Base-by-base conservation (phyloP, 2,888 invertebrate genomes). In the Athalia circularis region DNA sequence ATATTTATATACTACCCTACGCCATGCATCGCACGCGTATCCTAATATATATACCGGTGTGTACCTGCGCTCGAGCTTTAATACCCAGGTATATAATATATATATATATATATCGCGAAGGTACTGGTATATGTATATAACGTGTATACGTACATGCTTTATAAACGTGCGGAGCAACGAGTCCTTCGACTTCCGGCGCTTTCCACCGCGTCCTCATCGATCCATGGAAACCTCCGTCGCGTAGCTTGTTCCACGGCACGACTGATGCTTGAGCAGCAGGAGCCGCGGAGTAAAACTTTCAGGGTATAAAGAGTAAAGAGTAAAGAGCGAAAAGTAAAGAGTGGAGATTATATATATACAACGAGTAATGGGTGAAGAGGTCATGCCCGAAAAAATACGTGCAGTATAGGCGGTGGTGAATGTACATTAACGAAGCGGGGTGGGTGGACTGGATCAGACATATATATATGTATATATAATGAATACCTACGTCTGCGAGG, bases 141-240 rank as follows among this genome's bases (percentile, higher is more conserved):
- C 52, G 9, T 29, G 50, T 43, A 11, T 6, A 3, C 48, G 29
- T 43, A n/a, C n/a, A 54, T 29, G 29, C 1, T 2, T 29, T 29
- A 29, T 29, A 2, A 29, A 29, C 29, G 29, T 29, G 29, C 29
- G 29, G 29, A 29, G 29, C 29, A 29, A 29, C 29, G 45, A 15
- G 13, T 75, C 75, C 62, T 48, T 64, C 64, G 75, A 64, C 50
- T 75, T 64, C 64, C 75, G 62, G 62, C 45, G 62, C 75, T 62
- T 62, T 75, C 75, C 64, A 8, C 62, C 75, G 50, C 50, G 13
- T 6, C 13, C 29, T 75, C 75, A 75, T 75, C 75, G 75, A 75
- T 75, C 75, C 75, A 62, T 75, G 75, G 75, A 75, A 75, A 75
- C 48, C 75, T 75, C 47, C 52, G 50, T 50, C 47, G 64, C 47